Base-by-base conservation (phyloP, 1,140 invertebrate genomes). In the Caenorhabditis latens region DNA sequence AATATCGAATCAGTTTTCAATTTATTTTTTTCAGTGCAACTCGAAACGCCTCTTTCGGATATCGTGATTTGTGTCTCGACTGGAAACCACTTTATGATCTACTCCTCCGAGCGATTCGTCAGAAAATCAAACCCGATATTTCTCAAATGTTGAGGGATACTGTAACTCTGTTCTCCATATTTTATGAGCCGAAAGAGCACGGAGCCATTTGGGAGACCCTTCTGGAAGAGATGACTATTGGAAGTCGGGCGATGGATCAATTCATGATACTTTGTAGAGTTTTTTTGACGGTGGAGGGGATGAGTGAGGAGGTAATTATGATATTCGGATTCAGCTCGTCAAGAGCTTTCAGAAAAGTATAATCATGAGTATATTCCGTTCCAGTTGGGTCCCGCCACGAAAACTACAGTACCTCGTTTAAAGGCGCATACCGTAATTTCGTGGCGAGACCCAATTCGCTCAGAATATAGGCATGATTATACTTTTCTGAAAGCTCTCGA, bases 21-120 rank as follows among this genome's bases (percentile, higher is more conserved):
- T n/a, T n/a, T n/a, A n/a, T n/a, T 53, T 11, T 53, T 11, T 53
- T 21, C 57, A 58, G 57, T 5, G 8, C 32, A 11, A 32, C 21
- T 9, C 43, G 24, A 71, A 16, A 7, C 13, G 65, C 40, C n/a
- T 32, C 21, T 3, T 71, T 71, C 16, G 65, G 65, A 71, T 71
- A n/a, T 14, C 40, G 65, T 14, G 65, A 71, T n/a, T 46, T 71
- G 40, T 19, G 14, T 43, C 42, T 71, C 4, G 42, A 71, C 24
- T 71, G 65, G 65, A 43, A 46, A 43, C 65, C 65, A 71, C 6
- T 71, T 71, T 71, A 71, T 71, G 40, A 71, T 19, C n/a, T 71
- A 8, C 46, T 19, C 16, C 13, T 43, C 19, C 40, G 19, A 43
- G 65, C 42, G 46, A 5, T 71, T 3, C 14, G 46, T 19, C 16